Base-by-base conservation (phyloP, 2,113 vertebrate genomes). In the Recurvirostra avosetta region DNA sequence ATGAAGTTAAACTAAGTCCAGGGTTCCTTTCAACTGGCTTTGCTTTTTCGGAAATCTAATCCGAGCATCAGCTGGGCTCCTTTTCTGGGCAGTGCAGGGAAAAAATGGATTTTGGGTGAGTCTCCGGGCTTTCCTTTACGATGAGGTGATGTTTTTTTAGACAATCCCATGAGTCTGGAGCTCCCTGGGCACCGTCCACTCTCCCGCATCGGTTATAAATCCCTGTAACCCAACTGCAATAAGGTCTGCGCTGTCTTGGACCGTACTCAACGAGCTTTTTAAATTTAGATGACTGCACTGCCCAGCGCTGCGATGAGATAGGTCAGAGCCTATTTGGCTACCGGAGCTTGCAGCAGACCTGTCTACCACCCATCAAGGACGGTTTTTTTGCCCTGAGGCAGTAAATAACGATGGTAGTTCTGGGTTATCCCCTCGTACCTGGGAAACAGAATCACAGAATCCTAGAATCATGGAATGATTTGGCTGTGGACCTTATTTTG, bases 71-170 rank as follows among this genome's bases (percentile, higher is more conserved):
- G 1, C 14, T 25, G 32, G 41, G 25, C 50, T 66, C 13, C 36
- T 45, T 41, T 50, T 36, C 26, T 36, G 52, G 59, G 25, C 34
- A 17, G 29, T 5, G 12, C 20, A 16, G 50, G 40, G 22, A 36
- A 53, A 53, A 29, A 40, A 20, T 29, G 36, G 41, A 9, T 26
- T 49, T 71, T 4, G 13, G 59, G 18, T 45, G 58, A 22, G 17
- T 41, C 50, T 65, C 16, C 0, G 1, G 20, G 41, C 32, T 61
- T 58, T n/a, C 16, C 34, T 61, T 63, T 49, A 20, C 0, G 0
- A n/a, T 29, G 38, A 59, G 38, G 27, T 2, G 50, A 66, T 32
- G 18, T 47, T 71, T 71, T 62, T 47, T 23, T 29, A 13, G 29
- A 2, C 32, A 52, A 9, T 18, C 12, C 49, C 5, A 2, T 11